Conservation (phyloP, 2,797 vertebrate species). For the Galagoides demidoff region DNA sequence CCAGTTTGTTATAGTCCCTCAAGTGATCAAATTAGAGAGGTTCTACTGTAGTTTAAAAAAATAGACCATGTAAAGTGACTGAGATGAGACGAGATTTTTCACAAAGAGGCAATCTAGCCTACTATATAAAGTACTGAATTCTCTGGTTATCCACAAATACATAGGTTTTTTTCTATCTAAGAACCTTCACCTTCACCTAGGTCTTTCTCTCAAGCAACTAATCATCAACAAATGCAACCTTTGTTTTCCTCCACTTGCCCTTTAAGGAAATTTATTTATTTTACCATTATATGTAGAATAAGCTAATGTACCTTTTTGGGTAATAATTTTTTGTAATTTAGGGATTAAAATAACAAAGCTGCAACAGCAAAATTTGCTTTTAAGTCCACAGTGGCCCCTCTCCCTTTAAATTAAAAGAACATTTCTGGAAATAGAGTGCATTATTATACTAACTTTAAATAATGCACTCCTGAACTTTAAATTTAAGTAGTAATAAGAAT, state of each 20-base stretch:
- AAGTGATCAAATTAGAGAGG: too few relatives aligned
- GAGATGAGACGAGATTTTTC: background rate
- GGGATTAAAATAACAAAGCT: constrained; percentile 33
- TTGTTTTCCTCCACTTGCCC: background rate
- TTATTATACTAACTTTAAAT: background rate
- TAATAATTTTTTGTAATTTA: constrained; percentile 38
- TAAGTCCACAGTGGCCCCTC: background rate
- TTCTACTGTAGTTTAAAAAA: background rate
- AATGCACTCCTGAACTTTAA: background rate
- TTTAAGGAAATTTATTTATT: constrained; percentile 64
- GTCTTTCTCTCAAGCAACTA: background rate
- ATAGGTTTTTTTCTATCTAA: background rate
- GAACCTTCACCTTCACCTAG: background rate
- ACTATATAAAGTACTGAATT: background rate
- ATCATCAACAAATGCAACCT: background rate
- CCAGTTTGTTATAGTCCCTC: too few relatives aligned
- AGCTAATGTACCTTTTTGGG: background rate
- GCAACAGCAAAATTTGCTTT: constrained; percentile 44
- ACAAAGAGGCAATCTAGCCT: background rate
- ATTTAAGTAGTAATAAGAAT: background rate
- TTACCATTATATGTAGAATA: constrained; percentile 28
- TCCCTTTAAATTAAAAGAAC: background rate
- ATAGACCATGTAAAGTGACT: background rate
- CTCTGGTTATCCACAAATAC: background rate
- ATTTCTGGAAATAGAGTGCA: background rate